These are phyloP conservation scores for Drosophila sechellia DNA, from an alignment of 1,140 invertebrate species.

Conservation along the genomic window DNA sequence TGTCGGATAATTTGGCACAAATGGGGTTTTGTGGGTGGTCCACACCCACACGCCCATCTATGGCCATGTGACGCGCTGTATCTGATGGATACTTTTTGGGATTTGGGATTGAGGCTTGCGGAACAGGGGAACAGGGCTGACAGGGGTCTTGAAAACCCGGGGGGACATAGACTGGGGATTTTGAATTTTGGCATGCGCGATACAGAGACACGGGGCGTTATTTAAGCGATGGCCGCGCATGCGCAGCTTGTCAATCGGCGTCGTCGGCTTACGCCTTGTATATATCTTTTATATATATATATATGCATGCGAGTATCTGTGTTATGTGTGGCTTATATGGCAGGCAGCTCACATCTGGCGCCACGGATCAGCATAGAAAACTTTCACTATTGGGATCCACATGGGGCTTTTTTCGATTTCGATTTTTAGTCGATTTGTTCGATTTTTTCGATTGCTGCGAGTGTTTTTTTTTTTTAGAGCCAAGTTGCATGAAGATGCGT, in stretches of 20 bases:
- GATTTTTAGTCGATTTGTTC: background rate
- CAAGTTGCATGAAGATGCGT: slow-evolving; percentile 46
- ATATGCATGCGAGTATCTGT: background rate
- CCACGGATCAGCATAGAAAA: slow-evolving; percentile 65
- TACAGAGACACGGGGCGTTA: slow-evolving; percentile 55
- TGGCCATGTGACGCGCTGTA: slow-evolving; percentile 56
- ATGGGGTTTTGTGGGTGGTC: slow-evolving; percentile 24
- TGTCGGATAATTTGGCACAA: slow-evolving; percentile 5
- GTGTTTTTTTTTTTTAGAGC: slow-evolving; percentile 30
- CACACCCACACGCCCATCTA: slow-evolving; percentile 13
- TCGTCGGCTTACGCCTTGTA: slow-evolving; percentile 2
- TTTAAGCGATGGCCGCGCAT: slow-evolving; percentile 66
- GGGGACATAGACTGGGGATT: background rate
- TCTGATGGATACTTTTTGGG: slow-evolving; percentile 24
- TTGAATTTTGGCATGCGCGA: slow-evolving; percentile 66
- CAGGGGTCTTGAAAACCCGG: background rate
- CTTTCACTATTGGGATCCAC: slow-evolving; percentile 57
- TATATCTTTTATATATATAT: background rate
- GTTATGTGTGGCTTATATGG: slow-evolving; percentile 24
- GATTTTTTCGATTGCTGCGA: background rate
- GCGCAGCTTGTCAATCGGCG: slow-evolving; percentile 63
- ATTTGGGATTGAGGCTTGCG: background rate
- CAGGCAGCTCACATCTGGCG: slow-evolving; percentile 45
- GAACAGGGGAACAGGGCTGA: slow-evolving; percentile 1
- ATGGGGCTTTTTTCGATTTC: background rate